These are phyloP conservation scores for Apodemus agrarius DNA, from an alignment of 2,797 vertebrate species.

Conservation along the genomic window DNA sequence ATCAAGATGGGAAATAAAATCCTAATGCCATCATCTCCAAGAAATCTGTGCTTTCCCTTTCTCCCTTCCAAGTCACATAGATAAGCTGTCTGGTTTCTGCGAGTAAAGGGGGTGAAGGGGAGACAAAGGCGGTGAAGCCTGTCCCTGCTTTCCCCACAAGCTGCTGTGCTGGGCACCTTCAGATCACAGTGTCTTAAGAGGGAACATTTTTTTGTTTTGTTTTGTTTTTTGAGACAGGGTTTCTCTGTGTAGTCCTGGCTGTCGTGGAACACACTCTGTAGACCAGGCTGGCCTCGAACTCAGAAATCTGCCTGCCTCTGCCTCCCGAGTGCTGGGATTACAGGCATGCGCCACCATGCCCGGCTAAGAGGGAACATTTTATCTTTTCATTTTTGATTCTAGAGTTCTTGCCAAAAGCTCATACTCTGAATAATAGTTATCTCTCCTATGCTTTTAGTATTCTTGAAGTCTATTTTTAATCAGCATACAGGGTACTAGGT, in stretches of 20 bases:
- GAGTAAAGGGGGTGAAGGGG: background rate
- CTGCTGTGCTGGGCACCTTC: background rate
- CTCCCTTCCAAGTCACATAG: background rate
- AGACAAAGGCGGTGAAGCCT: background rate
- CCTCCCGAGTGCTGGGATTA: too few relatives aligned
- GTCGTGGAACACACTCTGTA: too few relatives aligned
- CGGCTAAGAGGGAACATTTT: background rate
- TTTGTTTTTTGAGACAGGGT: too few relatives aligned
- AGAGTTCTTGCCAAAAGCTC: background rate
- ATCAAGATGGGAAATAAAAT: slow-evolving; percentile 12
- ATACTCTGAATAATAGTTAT: background rate
- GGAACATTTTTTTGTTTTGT: background rate
- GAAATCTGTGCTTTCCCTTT: background rate
- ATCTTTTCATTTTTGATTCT: background rate
- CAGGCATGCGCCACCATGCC: too few relatives aligned
- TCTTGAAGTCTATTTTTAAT: background rate
- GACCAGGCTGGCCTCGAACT: too few relatives aligned
- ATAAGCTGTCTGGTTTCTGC: background rate
- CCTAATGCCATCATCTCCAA: background rate
- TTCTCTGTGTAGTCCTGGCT: too few relatives aligned
- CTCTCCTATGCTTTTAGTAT: background rate
- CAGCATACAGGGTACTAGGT: too few relatives aligned
- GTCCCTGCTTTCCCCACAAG: background rate
- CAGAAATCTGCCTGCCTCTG: too few relatives aligned
- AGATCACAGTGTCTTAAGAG: background rate